Percentiles rank a stretch among this genome's conserved stretches.
These are phyloP conservation scores for Clostera curtula DNA, from an alignment of 2,888 invertebrate genomes.

Conservation along the genomic window DNA sequence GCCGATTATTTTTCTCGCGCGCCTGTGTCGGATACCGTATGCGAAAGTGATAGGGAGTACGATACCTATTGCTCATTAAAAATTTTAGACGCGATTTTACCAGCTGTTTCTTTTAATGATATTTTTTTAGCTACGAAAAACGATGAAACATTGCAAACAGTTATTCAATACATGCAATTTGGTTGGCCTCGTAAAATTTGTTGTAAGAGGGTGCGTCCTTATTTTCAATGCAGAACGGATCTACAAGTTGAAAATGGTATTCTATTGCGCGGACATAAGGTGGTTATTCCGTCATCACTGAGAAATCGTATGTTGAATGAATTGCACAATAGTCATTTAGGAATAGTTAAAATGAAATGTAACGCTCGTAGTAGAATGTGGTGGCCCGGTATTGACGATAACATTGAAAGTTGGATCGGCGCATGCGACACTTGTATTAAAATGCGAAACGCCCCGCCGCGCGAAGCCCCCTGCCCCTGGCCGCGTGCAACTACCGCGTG, in stretches of 20 bases:
- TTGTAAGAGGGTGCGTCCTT: conserved; percentile 2
- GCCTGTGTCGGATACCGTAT: no score
- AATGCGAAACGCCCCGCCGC: conserved; percentile 9
- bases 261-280: conserved; percentile 4
- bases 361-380: conserved; percentile 10
- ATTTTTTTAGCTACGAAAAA: no score
- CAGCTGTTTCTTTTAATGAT: no score
- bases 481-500: conserved; percentile 9
- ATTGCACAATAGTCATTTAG: conserved; percentile 11
- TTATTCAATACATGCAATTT: not conserved
- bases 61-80: no score
- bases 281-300: not conserved
- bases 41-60: no score
- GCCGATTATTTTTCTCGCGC: no score
- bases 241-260: conserved; percentile 1
- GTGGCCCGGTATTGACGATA: no score
- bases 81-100: no score
- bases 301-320: conserved; percentile 8
- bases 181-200: conserved; percentile 1
- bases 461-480: conserved; percentile 14
- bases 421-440: conserved; percentile 3
- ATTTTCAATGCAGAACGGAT: conserved; percentile 2
- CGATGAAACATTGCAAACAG: not conserved
- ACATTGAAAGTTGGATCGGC: no score
- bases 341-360: conserved; percentile 10